These are phyloP conservation scores for Tenebrosternarchus preto DNA, from an alignment of 2,113 vertebrate genomes.

Conservation along the genomic window DNA sequence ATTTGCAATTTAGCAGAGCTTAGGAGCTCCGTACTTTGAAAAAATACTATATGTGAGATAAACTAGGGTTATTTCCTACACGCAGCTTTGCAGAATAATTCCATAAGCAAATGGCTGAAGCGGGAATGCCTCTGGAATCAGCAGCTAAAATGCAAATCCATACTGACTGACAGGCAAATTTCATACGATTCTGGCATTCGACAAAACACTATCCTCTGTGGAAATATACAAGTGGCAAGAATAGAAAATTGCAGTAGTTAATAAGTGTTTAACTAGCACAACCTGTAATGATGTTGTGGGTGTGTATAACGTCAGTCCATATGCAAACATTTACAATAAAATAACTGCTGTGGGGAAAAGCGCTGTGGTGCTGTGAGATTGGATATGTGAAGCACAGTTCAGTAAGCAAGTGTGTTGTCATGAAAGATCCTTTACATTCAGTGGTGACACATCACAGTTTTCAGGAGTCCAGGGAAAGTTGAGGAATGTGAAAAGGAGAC, in stretches of 20 bases:
- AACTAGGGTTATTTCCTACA: conserved; percentile 30
- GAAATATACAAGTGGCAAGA: neutral
- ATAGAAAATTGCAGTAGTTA: conserved; percentile 6
- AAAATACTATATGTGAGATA: conserved; percentile 37
- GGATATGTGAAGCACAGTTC: neutral
- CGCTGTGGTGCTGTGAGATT: neutral
- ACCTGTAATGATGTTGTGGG: neutral
- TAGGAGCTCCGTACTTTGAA: conserved; percentile 49
- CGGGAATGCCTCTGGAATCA: conserved; percentile 24
- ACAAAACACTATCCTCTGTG: neutral
- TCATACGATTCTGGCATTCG: conserved; percentile 13
- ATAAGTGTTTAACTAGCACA: neutral
- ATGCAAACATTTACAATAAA: neutral
- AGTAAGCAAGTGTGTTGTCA: neutral
- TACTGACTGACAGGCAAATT: conserved; percentile 39
- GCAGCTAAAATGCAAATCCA: conserved; percentile 45
- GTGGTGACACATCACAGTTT: conserved; percentile 22
- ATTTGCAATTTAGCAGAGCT: conserved; percentile 60
- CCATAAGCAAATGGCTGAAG: conserved; percentile 18
- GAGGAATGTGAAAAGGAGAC: neutral
- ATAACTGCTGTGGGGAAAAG: neutral
- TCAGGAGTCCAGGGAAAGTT: conserved; percentile 22
- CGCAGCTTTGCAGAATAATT: conserved; percentile 37
- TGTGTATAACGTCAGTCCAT: neutral
- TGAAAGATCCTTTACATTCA: neutral